Evolutionary conservation across 2,888 invertebrate genomes (phyloP).

Genomic region (Drosophila melanosoma): DNA sequence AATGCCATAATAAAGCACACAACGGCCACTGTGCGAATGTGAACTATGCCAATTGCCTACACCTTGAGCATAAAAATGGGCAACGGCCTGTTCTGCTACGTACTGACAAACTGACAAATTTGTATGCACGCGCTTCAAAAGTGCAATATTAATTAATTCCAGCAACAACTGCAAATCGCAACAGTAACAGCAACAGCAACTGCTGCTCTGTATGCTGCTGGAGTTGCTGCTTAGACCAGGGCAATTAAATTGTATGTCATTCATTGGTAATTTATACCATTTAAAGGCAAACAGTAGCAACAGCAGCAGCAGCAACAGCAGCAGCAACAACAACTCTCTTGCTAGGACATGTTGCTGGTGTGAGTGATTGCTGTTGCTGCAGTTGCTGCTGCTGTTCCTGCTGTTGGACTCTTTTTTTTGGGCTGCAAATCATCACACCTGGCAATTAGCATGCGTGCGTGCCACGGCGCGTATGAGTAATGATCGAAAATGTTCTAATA

Average conservation of each 20-base stretch:
- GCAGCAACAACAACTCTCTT: slow-evolving; percentile 34
- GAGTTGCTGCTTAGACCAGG: slow-evolving; percentile 67
- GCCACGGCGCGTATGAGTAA: slow-evolving; percentile 59
- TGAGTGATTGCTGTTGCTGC: slow-evolving; percentile 6
- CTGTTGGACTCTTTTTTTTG: slow-evolving; percentile 24
- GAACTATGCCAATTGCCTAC: slow-evolving; percentile 82
- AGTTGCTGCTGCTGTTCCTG: background rate
- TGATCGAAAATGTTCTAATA: slow-evolving; percentile 37
- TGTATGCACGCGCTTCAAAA: slow-evolving; percentile 82
- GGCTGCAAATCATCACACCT: slow-evolving; percentile 48
- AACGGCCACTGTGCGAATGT: slow-evolving; percentile 56
- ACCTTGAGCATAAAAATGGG: slow-evolving; percentile 73
- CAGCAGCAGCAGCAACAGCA: slow-evolving; percentile 26
- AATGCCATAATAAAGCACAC: slow-evolving; percentile 60
- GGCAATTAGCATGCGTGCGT: slow-evolving; percentile 65
- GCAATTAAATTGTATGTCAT: slow-evolving; percentile 85
- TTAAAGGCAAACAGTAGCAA: slow-evolving; percentile 73
- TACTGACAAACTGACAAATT: slow-evolving; percentile 80
- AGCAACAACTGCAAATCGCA: slow-evolving; percentile 66
- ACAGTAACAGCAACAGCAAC: slow-evolving; percentile 39
- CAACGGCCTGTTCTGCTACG: slow-evolving; percentile 38
- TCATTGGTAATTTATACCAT: slow-evolving; percentile 85
- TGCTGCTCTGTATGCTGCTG: slow-evolving; percentile 64
- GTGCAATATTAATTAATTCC: slow-evolving; percentile 82
- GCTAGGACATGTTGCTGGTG: slow-evolving; percentile 42